These are phyloP conservation scores for Escarpia spicata DNA, from an alignment of 2,888 invertebrate species.

Conservation along the genomic window DNA sequence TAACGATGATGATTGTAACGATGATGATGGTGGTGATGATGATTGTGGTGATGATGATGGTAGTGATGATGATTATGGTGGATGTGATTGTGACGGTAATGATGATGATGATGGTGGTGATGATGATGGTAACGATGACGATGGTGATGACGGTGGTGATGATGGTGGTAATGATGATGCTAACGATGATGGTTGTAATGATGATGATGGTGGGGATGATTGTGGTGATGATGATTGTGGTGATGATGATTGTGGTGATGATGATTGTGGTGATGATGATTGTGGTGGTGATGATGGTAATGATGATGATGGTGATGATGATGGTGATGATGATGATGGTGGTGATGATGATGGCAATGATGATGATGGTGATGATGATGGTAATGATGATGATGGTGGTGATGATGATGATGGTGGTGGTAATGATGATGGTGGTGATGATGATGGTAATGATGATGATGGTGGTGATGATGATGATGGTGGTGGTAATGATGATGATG, in stretches of 20 bases:
- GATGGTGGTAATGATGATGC: too few relatives aligned
- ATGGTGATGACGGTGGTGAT: too few relatives aligned
- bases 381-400: constrained; percentile 24
- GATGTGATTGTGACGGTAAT: constrained; percentile 21
- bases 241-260: not conserved
- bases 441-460: constrained; percentile 24
- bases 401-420: constrained; percentile 29
- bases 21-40: constrained; percentile 28
- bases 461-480: constrained; percentile 19
- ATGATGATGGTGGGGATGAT: too few relatives aligned
- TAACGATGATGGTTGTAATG: too few relatives aligned
- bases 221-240: constrained; percentile 20
- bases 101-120: too few relatives aligned
- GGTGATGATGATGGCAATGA: too few relatives aligned
- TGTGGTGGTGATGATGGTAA: too few relatives aligned
- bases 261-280: too few relatives aligned
- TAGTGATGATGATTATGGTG: constrained; percentile 22
- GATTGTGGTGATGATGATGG: constrained; percentile 28
- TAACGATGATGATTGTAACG: constrained; percentile 26
- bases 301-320: too few relatives aligned
- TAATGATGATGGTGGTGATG: constrained; percentile 27
- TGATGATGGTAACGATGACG: too few relatives aligned
- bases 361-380: not conserved
- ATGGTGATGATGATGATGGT: too few relatives aligned
- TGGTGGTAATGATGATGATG: too few relatives aligned